Evolutionary conservation across 2,888 invertebrate genomes (phyloP).

Genomic region (Cataglyphis rosenhaueri): DNA sequence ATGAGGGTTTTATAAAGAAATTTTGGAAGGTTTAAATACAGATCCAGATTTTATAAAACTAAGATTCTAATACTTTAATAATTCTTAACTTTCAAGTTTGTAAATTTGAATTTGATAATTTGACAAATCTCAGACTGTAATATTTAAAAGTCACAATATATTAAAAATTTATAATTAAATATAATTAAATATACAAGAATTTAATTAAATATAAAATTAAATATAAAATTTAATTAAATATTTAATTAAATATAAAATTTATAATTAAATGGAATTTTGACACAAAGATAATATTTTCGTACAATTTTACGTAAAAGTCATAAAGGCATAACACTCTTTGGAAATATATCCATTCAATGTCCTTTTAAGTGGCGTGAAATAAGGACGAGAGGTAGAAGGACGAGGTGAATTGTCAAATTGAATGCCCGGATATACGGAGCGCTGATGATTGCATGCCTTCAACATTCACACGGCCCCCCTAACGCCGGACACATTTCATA

Average conservation of each 20-base stretch:
- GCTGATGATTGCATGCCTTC: constrained; percentile 75
- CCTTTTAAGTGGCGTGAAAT: constrained; percentile 57
- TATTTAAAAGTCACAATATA: not conserved
- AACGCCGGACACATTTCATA: constrained; percentile 41
- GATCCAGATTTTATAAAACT: too few species aligned
- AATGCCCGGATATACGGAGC: constrained; percentile 82
- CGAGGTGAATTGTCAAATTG: constrained; percentile 74
- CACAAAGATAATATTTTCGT: not conserved
- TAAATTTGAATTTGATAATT: constrained; percentile 3
- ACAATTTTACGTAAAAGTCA: not conserved
- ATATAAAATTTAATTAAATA: not conserved
- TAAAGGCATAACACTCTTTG: not conserved
- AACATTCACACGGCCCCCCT: constrained; percentile 62
- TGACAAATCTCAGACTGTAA: not conserved
- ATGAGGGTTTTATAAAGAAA: not conserved
- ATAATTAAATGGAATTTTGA: not conserved
- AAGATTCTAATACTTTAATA: too few species aligned
- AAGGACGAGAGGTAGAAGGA: constrained; percentile 57
- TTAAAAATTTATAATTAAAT: not conserved
- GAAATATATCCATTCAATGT: constrained; percentile 7
- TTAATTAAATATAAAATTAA: not conserved
- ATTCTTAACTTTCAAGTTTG: not conserved
- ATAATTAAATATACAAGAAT: not conserved
- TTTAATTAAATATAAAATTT: not conserved
- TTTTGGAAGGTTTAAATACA: not conserved